phyloP scores from a whole-genome alignment of 1,140 invertebrate genomes.

The Hormaphis cornu region DNA sequence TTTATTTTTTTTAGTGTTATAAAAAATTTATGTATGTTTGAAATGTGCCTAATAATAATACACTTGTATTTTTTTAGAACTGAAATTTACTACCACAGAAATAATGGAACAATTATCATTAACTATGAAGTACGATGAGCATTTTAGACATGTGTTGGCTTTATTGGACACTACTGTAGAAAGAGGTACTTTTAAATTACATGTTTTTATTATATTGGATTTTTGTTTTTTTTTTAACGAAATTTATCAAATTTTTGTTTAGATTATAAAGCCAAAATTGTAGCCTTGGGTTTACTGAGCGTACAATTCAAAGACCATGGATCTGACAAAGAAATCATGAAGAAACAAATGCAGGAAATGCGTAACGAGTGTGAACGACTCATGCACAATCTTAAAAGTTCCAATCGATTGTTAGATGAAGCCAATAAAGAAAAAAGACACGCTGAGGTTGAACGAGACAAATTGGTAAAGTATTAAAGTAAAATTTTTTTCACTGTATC shows the following conservation, averaged over 20 bases:
- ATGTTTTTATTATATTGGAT: too few relatives aligned
- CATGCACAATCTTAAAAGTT: slow-evolving; percentile 23
- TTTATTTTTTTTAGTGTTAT: too few relatives aligned
- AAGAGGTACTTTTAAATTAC: background rate
- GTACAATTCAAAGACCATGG: slow-evolving; percentile 12
- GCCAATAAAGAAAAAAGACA: slow-evolving; percentile 23
- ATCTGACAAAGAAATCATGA: slow-evolving; percentile 12
- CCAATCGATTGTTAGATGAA: slow-evolving; percentile 16
- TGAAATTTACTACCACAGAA: background rate
- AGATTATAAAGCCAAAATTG: slow-evolving; percentile 22
- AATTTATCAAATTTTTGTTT: background rate
- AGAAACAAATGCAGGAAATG: slow-evolving; percentile 4
- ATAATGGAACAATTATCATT: slow-evolving; percentile 1
- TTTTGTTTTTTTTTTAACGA: too few relatives aligned
- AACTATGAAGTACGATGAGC: slow-evolving; percentile 10
- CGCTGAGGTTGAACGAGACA: slow-evolving; percentile 5
- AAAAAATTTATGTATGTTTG: too few relatives aligned
- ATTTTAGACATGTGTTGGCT: slow-evolving; percentile 8
- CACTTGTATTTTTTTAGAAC: background rate
- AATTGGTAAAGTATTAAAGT: background rate
- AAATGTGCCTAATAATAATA: too few relatives aligned
- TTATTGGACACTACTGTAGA: slow-evolving; percentile 18
- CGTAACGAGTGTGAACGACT: slow-evolving; percentile 3
- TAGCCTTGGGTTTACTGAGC: background rate
- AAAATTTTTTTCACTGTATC: background rate